Evolutionary conservation across 2,888 invertebrate genomes (phyloP).

Genomic region (Xestia rhomboidea): DNA sequence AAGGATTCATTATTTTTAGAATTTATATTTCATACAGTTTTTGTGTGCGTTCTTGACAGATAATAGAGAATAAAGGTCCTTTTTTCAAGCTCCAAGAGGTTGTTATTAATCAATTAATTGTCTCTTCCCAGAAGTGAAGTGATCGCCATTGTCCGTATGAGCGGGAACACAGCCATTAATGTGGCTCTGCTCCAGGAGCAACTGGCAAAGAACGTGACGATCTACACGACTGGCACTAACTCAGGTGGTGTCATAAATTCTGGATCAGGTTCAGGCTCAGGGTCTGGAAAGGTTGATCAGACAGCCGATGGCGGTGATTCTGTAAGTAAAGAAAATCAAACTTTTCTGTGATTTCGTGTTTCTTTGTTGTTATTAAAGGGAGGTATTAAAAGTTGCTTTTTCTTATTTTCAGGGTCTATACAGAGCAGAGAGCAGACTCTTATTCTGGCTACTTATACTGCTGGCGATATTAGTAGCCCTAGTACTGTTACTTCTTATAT

Average conservation of each 20-base stretch:
- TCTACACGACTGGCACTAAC: constrained; percentile 81
- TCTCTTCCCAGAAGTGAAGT: constrained; percentile 92
- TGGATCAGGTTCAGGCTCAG: constrained; percentile 56
- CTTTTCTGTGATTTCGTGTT: not conserved
- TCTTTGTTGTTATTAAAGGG: not conserved
- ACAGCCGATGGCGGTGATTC: constrained; percentile 79
- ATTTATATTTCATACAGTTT: not conserved
- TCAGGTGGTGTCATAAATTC: constrained; percentile 69
- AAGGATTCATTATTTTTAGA: not conserved
- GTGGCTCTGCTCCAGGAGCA: constrained; percentile 93
- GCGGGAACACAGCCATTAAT: constrained; percentile 92
- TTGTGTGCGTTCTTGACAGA: not conserved
- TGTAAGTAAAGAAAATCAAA: constrained; percentile 71
- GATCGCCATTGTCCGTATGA: constrained; percentile 93
- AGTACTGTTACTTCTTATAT: constrained; percentile 93
- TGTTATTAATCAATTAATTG: not conserved
- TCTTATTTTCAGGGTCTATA: constrained; percentile 92
- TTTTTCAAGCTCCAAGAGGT: not conserved
- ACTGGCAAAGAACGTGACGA: constrained; percentile 86
- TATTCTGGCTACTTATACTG: constrained; percentile 95
- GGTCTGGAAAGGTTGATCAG: constrained; percentile 72
- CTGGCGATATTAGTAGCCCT: constrained; percentile 94
- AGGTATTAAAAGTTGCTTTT: constrained; percentile 9
- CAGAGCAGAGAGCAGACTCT: constrained; percentile 93
- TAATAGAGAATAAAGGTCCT: not conserved